Conservation (phyloP, 2,888 invertebrate species). For the Tetrapedia diversipes region DNA sequence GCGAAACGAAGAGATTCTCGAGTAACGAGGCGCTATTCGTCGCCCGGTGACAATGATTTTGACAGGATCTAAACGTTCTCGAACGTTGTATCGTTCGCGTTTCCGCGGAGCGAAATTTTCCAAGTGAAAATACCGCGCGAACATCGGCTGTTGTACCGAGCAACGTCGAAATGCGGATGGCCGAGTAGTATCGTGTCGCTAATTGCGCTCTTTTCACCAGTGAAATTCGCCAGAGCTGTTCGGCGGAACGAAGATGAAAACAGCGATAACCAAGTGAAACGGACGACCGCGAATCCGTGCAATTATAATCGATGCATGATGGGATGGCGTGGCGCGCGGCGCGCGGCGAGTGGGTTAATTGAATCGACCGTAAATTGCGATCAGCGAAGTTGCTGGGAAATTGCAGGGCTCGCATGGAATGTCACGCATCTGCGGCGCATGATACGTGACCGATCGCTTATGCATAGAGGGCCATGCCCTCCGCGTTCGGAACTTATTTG, state of each 20-base stretch:
- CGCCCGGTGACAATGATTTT: not conserved
- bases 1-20: not conserved
- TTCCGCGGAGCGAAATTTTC: not conserved
- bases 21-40: not conserved
- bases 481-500: conserved; percentile 8
- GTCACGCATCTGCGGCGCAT: conserved; percentile 19
- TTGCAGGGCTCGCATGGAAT: conserved; percentile 36
- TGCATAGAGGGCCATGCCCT: not conserved
- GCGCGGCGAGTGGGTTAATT: conserved; percentile 12
- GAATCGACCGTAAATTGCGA: no score
- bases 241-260: conserved; percentile 24
- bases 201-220: conserved; percentile 2
- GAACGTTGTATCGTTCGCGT: not conserved
- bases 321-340: not conserved
- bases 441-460: not conserved
- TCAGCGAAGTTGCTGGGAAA: no score
- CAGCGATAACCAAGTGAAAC: not conserved
- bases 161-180: not conserved
- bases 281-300: conserved; percentile 54
- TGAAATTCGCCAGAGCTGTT: not conserved
- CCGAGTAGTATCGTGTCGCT: not conserved
- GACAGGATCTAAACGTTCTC: not conserved
- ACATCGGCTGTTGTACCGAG: not conserved
- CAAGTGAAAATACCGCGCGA: not conserved
- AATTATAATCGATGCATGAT: conserved; percentile 63